Percentiles rank a stretch among this genome's conserved stretches.
Evolutionary conservation across 1,140 invertebrate genomes (phyloP).

Genomic region (Aphaenogaster floridana): DNA sequence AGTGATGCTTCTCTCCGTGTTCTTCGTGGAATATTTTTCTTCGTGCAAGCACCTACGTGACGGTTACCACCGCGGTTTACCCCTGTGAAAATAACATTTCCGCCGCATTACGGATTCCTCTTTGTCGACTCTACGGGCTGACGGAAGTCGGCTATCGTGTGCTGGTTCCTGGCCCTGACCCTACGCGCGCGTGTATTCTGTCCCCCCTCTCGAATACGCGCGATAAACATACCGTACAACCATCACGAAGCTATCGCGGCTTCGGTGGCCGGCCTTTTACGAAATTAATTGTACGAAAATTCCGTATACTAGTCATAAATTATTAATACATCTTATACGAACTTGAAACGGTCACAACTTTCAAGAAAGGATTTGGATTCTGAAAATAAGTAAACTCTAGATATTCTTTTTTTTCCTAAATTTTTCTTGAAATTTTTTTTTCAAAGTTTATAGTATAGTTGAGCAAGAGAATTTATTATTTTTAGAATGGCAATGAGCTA

Average conservation of each 20-base stretch:
- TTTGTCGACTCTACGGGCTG: conserved; percentile 73
- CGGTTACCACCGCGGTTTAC: conserved; percentile 64
- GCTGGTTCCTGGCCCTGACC: conserved; percentile 72
- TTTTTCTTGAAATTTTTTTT: not conserved
- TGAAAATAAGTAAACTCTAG: not conserved
- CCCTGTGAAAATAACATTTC: conserved; percentile 73
- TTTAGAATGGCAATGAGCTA: not conserved
- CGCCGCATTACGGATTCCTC: conserved; percentile 76
- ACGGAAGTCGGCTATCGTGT: conserved; percentile 75
- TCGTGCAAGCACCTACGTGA: conserved; percentile 60
- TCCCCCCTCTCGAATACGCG: not conserved
- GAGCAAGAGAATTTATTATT: conserved; percentile 11
- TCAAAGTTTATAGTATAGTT: not conserved
- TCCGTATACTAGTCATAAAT: not conserved
- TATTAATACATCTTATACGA: not conserved
- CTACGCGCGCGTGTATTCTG: conserved; percentile 59
- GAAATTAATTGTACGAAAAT: conserved; percentile 22
- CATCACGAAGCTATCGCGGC: conserved; percentile 30
- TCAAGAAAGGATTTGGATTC: not conserved
- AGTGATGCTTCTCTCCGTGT: not conserved
- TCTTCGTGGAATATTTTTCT: conserved; percentile 48
- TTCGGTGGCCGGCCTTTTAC: not conserved
- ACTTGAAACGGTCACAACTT: not conserved
- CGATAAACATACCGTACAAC: conserved; percentile 50
- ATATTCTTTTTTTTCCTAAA: not conserved